These are phyloP conservation scores for Phania funesta DNA, from an alignment of 2,888 invertebrate species.

Conservation along the genomic window DNA sequence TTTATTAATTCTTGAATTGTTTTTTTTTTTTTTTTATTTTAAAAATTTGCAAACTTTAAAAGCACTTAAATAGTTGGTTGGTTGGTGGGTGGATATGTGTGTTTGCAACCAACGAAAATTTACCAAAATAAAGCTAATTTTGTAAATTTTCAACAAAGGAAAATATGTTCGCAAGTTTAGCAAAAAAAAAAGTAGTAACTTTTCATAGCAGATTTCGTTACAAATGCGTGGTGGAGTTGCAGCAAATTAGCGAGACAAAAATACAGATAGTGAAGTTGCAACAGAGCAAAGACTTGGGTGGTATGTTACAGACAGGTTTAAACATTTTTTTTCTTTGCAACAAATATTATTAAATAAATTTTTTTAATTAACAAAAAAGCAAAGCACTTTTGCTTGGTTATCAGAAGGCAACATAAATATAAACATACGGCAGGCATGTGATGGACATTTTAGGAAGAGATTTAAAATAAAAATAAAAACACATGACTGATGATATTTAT, in stretches of 20 bases:
- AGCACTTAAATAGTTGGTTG: slow-evolving; percentile 33
- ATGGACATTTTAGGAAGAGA: not conserved
- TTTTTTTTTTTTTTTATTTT: slow-evolving; percentile 18
- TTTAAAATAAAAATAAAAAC: not conserved
- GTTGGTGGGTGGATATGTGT: not conserved
- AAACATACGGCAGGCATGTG: slow-evolving; percentile 22
- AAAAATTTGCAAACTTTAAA: slow-evolving; percentile 44
- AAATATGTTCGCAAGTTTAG: slow-evolving; percentile 19
- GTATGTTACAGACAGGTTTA: slow-evolving; percentile 10
- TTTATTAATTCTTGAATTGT: slow-evolving; percentile 17
- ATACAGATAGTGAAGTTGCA: slow-evolving; percentile 11
- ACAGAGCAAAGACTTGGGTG: not conserved
- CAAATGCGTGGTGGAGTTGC: slow-evolving; percentile 63
- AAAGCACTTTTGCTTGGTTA: slow-evolving; percentile 51
- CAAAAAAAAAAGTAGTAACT: slow-evolving; percentile 7
- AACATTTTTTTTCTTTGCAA: not conserved
- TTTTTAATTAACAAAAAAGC: slow-evolving; percentile 35
- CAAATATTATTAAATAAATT: not conserved
- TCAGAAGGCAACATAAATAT: slow-evolving; percentile 12
- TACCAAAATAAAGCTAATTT: slow-evolving; percentile 5
- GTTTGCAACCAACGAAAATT: slow-evolving; percentile 23
- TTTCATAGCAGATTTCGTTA: slow-evolving; percentile 45
- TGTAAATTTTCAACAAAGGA: slow-evolving; percentile 2
- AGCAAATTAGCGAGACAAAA: slow-evolving; percentile 47
- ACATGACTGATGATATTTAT: slow-evolving; percentile 29